phyloP scores from a whole-genome alignment of 2,113 vertebrate genomes.

The Sciurus niger region DNA sequence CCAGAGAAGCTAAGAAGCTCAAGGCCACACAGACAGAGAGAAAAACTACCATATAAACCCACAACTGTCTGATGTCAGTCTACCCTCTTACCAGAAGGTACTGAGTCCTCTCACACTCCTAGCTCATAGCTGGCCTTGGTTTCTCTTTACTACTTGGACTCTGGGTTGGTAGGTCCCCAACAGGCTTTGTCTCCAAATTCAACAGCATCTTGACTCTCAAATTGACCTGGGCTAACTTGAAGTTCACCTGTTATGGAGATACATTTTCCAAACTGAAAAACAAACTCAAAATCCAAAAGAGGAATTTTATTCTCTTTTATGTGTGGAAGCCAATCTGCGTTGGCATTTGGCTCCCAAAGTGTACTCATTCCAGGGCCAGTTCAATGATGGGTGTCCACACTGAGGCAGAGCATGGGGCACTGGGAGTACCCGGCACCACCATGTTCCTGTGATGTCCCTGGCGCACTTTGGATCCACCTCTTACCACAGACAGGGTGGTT shows the following conservation, averaged over 20 bases:
- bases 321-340: not conserved
- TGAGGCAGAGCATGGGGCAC: fast-evolving
- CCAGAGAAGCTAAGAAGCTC: not conserved
- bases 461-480: not conserved
- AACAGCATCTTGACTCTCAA: not conserved
- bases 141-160: not conserved
- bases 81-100: not conserved
- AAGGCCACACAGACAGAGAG: not conserved
- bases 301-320: not conserved
- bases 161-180: not conserved
- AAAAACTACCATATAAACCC: not conserved
- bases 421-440: not conserved
- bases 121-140: not conserved
- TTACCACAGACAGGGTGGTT: not conserved
- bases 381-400: not conserved
- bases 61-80: not conserved
- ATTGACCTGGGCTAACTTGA: not conserved
- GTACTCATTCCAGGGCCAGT: not conserved
- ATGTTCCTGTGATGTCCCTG: fast-evolving
- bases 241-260: not conserved
- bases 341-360: not conserved
- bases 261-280: not conserved
- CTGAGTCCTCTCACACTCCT: not conserved
- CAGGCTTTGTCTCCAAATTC: not conserved
- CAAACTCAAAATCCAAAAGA: not conserved